Evolutionary conservation across 2,888 invertebrate genomes (phyloP), one percentile per base, ranked within the genome.

Genomic region (Anorthoa munda): DNA sequence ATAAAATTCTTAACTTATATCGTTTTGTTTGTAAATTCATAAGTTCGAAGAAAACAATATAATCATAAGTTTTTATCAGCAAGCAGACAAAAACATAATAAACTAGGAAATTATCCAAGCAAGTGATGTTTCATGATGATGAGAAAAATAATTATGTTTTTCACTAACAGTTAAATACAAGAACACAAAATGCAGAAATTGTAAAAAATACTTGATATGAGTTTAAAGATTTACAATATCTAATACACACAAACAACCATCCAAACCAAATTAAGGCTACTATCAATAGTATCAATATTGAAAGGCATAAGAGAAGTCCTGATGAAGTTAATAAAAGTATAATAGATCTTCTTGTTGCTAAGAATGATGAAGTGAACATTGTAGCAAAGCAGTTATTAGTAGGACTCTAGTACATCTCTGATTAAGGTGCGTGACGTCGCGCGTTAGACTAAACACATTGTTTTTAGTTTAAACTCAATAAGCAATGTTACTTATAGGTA

Each of bases 1-100:
- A 79, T 78, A 78, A 82, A 82, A 59, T 0, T 5, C 9, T 48
- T 18, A n/a, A 77, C 13, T 55, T 26, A 15, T 2, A 56, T 39
- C 48, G 23, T 48, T 63, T 61, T 82, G 45, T 45, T 82, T 55
- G 26, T 17, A 23, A 39, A 21, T n/a, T 46, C 15, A 69, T 21
- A n/a, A 26, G 21, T 31, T 61, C 11, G 17, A 46, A 61, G 56
- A 4, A 61, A 31, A 59, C 18, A 12, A 31, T 18, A 12, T 7
- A 31, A 31, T 31, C 18, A 31, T 31, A 31, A n/a, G 0, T 11
- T 45, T 15, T 2, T 50, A 13, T 39, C 23, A 45, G 23, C 21
- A 26, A 64, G n/a, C 21, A 56, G 2, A 21, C 3, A 48, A 55
- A 48, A 13, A 26, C n/a, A 2, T 2, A 77, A 55, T 48, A 23